Conservation (phyloP, 2,113 vertebrate species). For the Puntigrus tetrazona region DNA sequence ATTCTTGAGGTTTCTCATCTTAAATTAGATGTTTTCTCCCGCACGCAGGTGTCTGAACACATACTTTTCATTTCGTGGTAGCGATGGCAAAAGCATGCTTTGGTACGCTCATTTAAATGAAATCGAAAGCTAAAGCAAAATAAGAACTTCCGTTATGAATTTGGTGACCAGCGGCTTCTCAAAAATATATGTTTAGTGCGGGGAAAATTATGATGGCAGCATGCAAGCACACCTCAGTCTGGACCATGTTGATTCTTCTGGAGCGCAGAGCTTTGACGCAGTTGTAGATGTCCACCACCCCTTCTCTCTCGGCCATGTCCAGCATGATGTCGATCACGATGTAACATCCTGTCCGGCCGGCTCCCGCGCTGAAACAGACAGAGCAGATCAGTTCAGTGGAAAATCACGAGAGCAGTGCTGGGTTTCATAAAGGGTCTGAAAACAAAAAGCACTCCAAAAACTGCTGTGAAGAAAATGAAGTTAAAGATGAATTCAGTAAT, state of each 20-base stretch:
- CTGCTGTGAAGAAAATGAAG: neutral
- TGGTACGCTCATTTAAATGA: neutral
- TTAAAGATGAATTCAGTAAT: neutral
- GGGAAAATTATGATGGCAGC: neutral
- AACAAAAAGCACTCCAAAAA: too few relatives aligned
- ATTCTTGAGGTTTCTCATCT: neutral
- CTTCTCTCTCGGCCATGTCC: slow-evolving; percentile 98
- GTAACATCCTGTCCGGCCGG: slow-evolving; percentile 95
- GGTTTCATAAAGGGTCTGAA: neutral
- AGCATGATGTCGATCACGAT: slow-evolving; percentile 99
- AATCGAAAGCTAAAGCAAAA: neutral
- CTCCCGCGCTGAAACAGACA: slow-evolving; percentile 83
- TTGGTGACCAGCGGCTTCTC: neutral
- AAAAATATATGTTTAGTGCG: neutral
- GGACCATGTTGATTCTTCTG: slow-evolving; percentile 98
- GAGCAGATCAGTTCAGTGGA: too few relatives aligned
- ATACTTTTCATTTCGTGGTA: neutral
- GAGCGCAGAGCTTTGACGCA: slow-evolving; percentile 97
- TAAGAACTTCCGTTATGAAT: too few relatives aligned
- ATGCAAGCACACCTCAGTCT: slow-evolving; percentile 86
- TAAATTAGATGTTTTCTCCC: neutral
- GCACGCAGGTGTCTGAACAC: neutral
- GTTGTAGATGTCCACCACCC: slow-evolving; percentile 99
- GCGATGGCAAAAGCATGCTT: neutral
- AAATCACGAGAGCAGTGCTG: neutral